Conservation (phyloP, 2,888 invertebrate genomes). For the Adineta ricciae region DNA sequence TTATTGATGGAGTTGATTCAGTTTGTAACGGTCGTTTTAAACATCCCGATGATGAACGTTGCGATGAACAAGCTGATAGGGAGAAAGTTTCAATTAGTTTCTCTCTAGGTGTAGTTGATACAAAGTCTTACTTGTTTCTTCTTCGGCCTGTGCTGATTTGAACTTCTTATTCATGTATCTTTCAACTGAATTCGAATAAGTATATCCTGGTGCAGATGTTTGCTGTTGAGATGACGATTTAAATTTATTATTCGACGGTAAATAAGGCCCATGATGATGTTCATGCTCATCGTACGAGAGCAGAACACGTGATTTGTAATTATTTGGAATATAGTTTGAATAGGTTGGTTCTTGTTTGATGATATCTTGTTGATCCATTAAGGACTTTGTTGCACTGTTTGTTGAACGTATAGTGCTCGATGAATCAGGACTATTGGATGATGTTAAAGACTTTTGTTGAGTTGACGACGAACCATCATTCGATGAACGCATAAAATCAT, state of each 20-base stretch:
- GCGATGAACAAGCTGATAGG: not conserved
- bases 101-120: too few species aligned
- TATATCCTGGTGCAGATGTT: not conserved
- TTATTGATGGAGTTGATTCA: not conserved
- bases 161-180: conserved; percentile 19
- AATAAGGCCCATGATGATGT: not conserved
- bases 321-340: conserved; percentile 16
- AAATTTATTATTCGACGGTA: conserved; percentile 8
- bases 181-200: not conserved
- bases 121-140: too few species aligned
- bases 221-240: not conserved
- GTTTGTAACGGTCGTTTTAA: not conserved
- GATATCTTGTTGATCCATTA: not conserved
- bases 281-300: not conserved
- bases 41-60: not conserved
- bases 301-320: conserved; percentile 18
- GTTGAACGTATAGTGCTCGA: not conserved
- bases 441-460: not conserved
- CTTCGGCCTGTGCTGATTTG: not conserved
- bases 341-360: conserved; percentile 18
- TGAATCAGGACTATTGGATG: not conserved
- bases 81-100: not conserved
- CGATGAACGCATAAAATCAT: conserved; percentile 19
- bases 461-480: not conserved
- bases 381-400: not conserved